A percentile compares a stretch with the other conserved stretches of the same genome.
Evolutionary conservation across 1,140 invertebrate genomes (phyloP).

Genomic region (Fopius arisanus): DNA sequence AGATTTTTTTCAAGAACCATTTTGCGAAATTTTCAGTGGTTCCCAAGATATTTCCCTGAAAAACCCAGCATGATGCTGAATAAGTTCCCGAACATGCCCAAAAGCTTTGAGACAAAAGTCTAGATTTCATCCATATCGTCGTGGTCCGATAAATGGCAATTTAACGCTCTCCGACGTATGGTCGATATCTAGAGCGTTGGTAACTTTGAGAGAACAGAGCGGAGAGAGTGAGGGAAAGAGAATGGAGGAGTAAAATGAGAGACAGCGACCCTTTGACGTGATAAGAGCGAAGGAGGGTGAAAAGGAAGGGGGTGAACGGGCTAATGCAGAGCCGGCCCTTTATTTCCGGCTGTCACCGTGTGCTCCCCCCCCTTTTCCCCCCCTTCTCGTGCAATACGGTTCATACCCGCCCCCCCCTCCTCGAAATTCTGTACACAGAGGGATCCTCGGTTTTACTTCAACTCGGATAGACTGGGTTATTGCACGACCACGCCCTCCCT

Average conservation of each 20-base stretch:
- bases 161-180: conserved; percentile 49
- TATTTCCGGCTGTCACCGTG: conserved; percentile 55
- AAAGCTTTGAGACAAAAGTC: background rate
- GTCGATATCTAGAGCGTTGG: conserved; percentile 44
- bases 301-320: conserved; percentile 38
- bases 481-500: conserved; percentile 24
- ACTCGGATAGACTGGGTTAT: conserved; percentile 23
- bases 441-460: conserved; percentile 22
- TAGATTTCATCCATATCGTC: background rate
- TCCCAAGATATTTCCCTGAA: no score
- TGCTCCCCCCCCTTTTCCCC: background rate
- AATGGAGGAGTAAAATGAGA: background rate
- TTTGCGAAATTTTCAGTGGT: no score
- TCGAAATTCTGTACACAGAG: conserved; percentile 3
- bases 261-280: conserved; percentile 49
- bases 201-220: background rate
- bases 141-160: conserved; percentile 52
- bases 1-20: no score
- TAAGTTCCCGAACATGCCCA: no score
- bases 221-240: background rate
- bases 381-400: conserved; percentile 23
- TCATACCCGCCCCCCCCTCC: background rate
- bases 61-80: no score
- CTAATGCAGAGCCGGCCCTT: conserved; percentile 53
- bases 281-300: conserved; percentile 44